These are phyloP conservation scores for Cecidostiba fungosa DNA, from an alignment of 2,888 invertebrate species.

Conservation along the genomic window DNA sequence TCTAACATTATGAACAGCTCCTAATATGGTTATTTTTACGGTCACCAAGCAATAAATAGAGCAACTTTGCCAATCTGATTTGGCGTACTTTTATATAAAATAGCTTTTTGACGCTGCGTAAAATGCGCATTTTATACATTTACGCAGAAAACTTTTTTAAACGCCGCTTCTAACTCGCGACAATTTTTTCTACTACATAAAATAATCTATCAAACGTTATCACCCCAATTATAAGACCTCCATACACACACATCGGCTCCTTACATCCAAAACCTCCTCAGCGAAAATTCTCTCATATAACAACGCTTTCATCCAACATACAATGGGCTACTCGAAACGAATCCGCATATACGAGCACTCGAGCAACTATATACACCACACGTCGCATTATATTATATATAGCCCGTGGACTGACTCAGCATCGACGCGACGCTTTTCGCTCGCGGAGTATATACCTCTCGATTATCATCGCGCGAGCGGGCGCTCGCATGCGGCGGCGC, in stretches of 20 bases:
- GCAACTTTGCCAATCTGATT: too few species aligned
- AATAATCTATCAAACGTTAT: too few species aligned
- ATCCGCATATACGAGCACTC: not conserved
- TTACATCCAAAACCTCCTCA: not conserved
- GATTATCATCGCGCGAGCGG: constrained; percentile 66
- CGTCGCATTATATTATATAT: not conserved
- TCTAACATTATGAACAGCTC: too few species aligned
- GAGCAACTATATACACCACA: not conserved
- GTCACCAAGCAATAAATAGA: too few species aligned
- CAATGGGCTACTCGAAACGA: not conserved
- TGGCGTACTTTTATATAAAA: too few species aligned
- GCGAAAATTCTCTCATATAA: not conserved
- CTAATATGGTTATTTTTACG: too few species aligned
- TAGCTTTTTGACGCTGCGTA: too few species aligned
- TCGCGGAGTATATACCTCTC: constrained; percentile 54
- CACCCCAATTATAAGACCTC: not conserved
- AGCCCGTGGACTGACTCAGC: constrained; percentile 13
- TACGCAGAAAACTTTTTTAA: too few species aligned
- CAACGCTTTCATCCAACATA: not conserved
- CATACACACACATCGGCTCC: too few species aligned
- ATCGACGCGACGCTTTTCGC: constrained; percentile 9
- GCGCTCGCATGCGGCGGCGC: constrained; percentile 43
- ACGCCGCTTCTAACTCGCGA: too few species aligned
- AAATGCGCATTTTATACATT: too few species aligned
- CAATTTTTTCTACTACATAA: too few species aligned